These are phyloP conservation scores for Sebastes minor DNA, from an alignment of 2,797 vertebrate species.

Conservation along the genomic window DNA sequence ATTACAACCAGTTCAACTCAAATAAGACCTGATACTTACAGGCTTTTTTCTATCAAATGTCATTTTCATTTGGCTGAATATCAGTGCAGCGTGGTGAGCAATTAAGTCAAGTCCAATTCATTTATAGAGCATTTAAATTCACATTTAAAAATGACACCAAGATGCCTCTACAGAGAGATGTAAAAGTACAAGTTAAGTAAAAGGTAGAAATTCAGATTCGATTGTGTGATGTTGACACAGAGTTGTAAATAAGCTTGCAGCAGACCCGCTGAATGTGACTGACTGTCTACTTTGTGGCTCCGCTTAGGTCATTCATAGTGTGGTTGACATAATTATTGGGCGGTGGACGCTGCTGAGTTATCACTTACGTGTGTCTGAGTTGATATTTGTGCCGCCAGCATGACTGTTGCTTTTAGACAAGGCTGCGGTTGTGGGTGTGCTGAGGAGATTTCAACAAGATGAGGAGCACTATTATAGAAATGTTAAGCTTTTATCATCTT, in stretches of 20 bases:
- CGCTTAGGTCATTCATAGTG: slow-evolving; percentile 23
- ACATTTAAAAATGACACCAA: not conserved
- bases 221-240: not conserved
- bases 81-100: not conserved
- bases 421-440: not conserved
- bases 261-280: slow-evolving; percentile 36
- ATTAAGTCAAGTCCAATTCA: not conserved
- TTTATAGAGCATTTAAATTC: not conserved
- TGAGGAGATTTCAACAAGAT: not conserved
- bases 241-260: not conserved
- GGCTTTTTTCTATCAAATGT: not conserved
- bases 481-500: not conserved
- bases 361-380: slow-evolving; percentile 38
- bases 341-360: slow-evolving; percentile 42
- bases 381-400: slow-evolving; percentile 27
- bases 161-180: not conserved
- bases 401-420: slow-evolving; percentile 37
- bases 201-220: not conserved
- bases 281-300: slow-evolving; percentile 26
- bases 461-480: too few species aligned
- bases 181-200: not conserved
- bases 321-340: slow-evolving; percentile 50
- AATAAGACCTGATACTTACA: not conserved
- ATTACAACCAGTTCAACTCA: not conserved
- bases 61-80: not conserved